Base-by-base conservation (phyloP, 2,113 vertebrate species). In the Calonectris borealis region DNA sequence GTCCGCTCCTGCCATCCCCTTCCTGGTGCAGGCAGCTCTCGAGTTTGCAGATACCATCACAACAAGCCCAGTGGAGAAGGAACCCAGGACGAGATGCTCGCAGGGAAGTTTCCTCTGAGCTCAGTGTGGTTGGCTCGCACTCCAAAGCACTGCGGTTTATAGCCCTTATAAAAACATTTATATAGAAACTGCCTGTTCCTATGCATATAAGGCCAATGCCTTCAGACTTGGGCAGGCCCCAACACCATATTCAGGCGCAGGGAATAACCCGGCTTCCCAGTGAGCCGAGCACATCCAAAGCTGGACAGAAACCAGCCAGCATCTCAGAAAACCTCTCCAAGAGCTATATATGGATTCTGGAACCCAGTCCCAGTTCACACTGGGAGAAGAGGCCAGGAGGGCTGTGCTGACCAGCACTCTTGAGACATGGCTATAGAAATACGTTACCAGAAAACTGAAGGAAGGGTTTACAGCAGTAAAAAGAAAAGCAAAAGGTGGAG, bases 81-180 rank as follows among this genome's bases (percentile, higher is more conserved):
- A 85, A 31, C 25, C 73, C 1, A 0, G 76, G 65, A 71, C 0
- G 12, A 64, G 42, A 86, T 5, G 36, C 36, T 95, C 20, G 0
- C 82, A 34, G 66, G 31, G 58, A 89, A 85, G 87, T 26, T 85
- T 84, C 80, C 83, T 70, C 75, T 5, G 13, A 68, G 70, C 75
- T 79, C 55, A 42, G 68, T 0, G 0, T 13, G 4, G 44, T 52
- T 86, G 92, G 93, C 94, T 91, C 8, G 0, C 75, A 11, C 88
- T 86, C 61, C 82, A 94, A 93, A 95, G 93, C 31, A 8, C 69
- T 1, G 4, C 0, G 0, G 84, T 96, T 96, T 96, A 97, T 7
- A 70, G 78, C 91, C 87, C 93, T 96, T 96, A 91, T 93, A 95
- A 97, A 97, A 96, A 97, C 93, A 97, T 94, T 97, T 91, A 95